Evolutionary conservation across 2,888 invertebrate genomes (phyloP), one percentile per base, ranked within the genome.

Genomic region (Tortrix viridana): DNA sequence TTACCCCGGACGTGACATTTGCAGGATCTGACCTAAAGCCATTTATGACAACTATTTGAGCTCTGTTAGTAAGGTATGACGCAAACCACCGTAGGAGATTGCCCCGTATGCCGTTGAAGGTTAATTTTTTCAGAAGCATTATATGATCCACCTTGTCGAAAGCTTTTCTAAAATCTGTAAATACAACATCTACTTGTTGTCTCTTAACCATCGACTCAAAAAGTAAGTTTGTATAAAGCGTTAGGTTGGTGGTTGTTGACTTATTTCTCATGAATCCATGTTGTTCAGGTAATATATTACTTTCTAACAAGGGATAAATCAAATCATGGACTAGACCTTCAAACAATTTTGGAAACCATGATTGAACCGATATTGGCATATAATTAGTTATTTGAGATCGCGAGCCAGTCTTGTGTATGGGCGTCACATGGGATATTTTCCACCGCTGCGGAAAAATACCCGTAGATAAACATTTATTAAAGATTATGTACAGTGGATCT

Each of bases 51-150:
- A 65, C 52, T 2, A 52, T 58, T 59, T 67, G 67, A 2, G 54
- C 55, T 18, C 63, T 43, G 18, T 54, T 58, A 3, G 54, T 16
- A 3, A 66, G 46, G 16, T 69, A 69, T 9, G 68, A 69, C 0
- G 26, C n/a, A 23, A 68, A 65, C 65, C 65, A 65, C 0, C 59
- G 43, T 3, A 65, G 41, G 4, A 65, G 23, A 18, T 58, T 54
- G 1, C 66, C 65, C 2, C 53, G 50, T 2, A 66, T 66, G 9
- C 66, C 64, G 26, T 66, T 66, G 19, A 23, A 61, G 0, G 60
- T 22, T 19, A 59, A n/a, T 26, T 61, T 61, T 12, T 43, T 14
- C 1, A 61, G 26, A 2, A 55, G 44, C 16, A 49, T 1, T 3
- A 26, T 0, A 49, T 49, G 26, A 2, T 49, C 49, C 1, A 49